Evolutionary conservation across 2,888 invertebrate species (phyloP), one percentile per base, ranked within the genome.

Genomic region (Mesorhabditis sp.): DNA sequence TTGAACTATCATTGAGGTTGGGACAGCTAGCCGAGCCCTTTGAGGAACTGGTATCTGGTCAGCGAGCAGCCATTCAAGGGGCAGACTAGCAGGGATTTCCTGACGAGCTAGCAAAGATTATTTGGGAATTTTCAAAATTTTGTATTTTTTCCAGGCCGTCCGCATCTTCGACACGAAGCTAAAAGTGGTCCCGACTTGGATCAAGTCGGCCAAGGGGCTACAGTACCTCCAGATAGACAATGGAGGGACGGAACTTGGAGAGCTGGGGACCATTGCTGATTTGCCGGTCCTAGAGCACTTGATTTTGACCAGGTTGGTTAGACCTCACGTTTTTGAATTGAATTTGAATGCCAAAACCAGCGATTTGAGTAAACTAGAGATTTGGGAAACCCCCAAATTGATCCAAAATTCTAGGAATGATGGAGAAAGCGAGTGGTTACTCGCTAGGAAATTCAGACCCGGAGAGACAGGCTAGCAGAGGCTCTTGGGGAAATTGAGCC

Each of bases 201-300:
- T 50, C n/a, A 10, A 50, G n/a, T 13, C 7, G 58, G 10, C 7
- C 10, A 50, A 50, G n/a, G n/a, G n/a, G 7, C 58, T 50, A 10
- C 58, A 50, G n/a, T 50, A 50, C n/a, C 58, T 50, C 58, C 58
- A 50, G n/a, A 50, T 50, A 10, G 58, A 50, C 58, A 50, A 50
- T n/a, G 58, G n/a, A 10, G 58, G 58, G 7, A 13, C n/a, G n/a
- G 58, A 50, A n/a, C n/a, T 50, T 10, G 28, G 28, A 28, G 28
- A 28, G 28, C 28, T 28, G 28, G 28, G 28, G 28, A 28, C 28
- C 28, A 50, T 50, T n/a, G 58, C 58, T n/a, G 58, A 50, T 50
- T n/a, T 50, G 7, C 58, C 58, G 10, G 28, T 28, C 28, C n/a
- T 50, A 0, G 58, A 50, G n/a, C 58, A 50, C n/a, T n/a, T 50